Conservation (phyloP, 2,113 vertebrate genomes). For the Apeltes quadracus region DNA sequence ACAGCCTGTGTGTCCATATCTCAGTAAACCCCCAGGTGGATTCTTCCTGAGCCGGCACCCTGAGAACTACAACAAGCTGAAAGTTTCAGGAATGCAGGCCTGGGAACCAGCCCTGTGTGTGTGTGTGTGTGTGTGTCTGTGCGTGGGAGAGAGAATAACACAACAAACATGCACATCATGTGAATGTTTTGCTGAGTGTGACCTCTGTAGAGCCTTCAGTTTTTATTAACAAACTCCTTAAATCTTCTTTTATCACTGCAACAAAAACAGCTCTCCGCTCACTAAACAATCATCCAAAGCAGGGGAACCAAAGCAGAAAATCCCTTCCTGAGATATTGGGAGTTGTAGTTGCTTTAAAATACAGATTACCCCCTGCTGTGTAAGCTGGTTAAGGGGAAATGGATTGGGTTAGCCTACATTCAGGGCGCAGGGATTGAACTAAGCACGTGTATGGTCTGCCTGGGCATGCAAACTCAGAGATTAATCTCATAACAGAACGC, state of each 20-base stretch:
- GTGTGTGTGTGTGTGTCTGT: neutral
- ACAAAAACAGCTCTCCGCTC: constrained; percentile 2
- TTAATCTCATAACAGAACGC: constrained; percentile 7
- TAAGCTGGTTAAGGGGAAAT: constrained; percentile 24
- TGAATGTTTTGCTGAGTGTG: constrained; percentile 18
- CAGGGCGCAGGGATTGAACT: constrained; percentile 23
- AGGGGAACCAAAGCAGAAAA: neutral
- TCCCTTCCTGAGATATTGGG: neutral
- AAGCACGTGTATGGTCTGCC: neutral
- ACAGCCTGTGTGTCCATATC: constrained; percentile 41
- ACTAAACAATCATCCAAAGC: neutral
- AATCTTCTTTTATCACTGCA: constrained; percentile 11
- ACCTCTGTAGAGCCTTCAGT: constrained; percentile 12
- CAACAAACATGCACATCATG: neutral
- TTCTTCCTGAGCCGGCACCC: constrained; percentile 30
- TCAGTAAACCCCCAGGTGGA: constrained; percentile 7
- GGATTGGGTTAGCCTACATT: constrained; percentile 38
- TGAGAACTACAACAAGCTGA: constrained; percentile 56
- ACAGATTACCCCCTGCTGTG: constrained; percentile 32
- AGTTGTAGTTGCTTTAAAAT: constrained; percentile 13
- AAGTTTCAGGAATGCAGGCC: constrained; percentile 52
- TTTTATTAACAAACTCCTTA: constrained; percentile 23
- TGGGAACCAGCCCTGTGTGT: constrained; percentile 35
- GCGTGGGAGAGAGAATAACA: neutral
- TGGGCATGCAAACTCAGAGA: neutral